phyloP scores from a whole-genome alignment of 2,797 vertebrate species.

The Hafferia zeledoni region DNA sequence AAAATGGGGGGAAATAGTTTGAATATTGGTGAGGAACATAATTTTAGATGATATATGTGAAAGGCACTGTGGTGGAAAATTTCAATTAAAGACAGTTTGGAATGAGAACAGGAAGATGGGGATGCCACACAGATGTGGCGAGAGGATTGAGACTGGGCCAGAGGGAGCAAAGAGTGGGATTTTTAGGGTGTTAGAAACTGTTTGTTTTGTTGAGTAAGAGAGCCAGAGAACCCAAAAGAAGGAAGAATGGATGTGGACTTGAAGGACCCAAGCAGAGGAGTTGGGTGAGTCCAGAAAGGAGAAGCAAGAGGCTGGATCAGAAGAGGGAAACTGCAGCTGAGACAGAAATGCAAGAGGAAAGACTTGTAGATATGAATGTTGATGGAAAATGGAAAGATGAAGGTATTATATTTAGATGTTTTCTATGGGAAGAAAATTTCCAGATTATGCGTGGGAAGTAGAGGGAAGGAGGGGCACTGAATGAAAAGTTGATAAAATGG shows the following conservation, averaged over 20 bases:
- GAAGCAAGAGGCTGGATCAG: background rate
- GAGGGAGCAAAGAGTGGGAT: background rate
- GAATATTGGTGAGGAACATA: background rate
- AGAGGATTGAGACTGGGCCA: background rate
- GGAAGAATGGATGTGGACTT: background rate
- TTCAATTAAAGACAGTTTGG: background rate
- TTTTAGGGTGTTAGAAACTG: background rate
- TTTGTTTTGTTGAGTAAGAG: background rate
- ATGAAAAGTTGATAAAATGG: background rate
- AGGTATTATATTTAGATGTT: background rate
- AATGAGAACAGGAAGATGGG: background rate
- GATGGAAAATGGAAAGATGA: background rate
- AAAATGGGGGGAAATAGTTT: background rate
- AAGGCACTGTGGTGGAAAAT: background rate
- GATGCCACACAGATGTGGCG: fast-evolving
- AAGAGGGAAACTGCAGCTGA: background rate
- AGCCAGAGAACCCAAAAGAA: background rate
- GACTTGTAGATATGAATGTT: background rate
- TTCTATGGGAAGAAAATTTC: background rate
- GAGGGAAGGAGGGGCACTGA: background rate
- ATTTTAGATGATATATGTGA: background rate
- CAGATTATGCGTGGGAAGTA: background rate
- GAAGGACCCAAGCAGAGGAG: background rate
- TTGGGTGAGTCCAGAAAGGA: background rate
- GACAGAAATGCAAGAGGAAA: background rate